Evolutionary conservation across 2,888 invertebrate species (phyloP).

Genomic region (Chloroclystis v-ata): DNA sequence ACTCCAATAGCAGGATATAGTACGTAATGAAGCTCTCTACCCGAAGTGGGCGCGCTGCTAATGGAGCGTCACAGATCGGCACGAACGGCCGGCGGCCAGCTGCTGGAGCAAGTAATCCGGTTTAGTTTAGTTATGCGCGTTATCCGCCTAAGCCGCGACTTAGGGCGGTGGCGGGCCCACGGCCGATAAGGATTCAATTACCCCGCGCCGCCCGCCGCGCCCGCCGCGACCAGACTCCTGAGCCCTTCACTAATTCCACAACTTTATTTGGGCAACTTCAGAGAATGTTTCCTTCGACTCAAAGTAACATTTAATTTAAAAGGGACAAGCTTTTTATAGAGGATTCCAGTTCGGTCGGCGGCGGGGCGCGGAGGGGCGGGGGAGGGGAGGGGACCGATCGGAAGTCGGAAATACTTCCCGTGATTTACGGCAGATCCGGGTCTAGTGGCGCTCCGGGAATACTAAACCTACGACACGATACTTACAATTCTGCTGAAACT

Average conservation of each 20-base stretch:
- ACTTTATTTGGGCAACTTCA: conserved; percentile 16
- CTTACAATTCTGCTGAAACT: too few species aligned
- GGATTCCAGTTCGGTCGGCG: neutral
- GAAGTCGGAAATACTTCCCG: too few species aligned
- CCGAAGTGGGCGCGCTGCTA: too few species aligned
- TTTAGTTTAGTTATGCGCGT: neutral
- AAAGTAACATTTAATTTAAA: conserved; percentile 11
- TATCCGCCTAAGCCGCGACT: neutral
- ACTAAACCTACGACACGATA: too few species aligned
- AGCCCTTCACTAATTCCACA: conserved; percentile 13
- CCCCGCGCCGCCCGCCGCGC: neutral
- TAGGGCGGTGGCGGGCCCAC: neutral
- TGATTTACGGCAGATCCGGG: too few species aligned
- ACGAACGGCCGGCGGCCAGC: too few species aligned
- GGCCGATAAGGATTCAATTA: conserved; percentile 18
- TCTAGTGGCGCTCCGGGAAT: too few species aligned
- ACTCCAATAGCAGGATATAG: too few species aligned
- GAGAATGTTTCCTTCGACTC: neutral
- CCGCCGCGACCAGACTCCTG: conserved; percentile 11
- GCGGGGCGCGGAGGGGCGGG: neutral
- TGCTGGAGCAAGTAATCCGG: too few species aligned
- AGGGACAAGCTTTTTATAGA: conserved; percentile 10
- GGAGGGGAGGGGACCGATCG: too few species aligned
- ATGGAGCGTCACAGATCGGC: too few species aligned
- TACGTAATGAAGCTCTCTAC: too few species aligned